Evolutionary conservation across 2,888 invertebrate species (phyloP), one percentile per base, ranked within the genome.

Genomic region (Nasonia oneida): DNA sequence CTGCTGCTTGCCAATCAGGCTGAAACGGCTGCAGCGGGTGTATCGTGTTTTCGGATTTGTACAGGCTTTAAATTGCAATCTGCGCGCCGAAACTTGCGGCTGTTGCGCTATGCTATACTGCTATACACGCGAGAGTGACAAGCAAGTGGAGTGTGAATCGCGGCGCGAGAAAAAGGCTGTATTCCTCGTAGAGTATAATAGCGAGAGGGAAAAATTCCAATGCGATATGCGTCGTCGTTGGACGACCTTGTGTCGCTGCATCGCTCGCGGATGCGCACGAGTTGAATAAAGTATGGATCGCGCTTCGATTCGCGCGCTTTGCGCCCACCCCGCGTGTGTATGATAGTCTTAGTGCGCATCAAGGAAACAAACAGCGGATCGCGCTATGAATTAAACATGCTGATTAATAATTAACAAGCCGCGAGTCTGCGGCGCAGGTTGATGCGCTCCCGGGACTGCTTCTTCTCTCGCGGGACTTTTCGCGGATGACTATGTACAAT

Each of bases 401-500:
- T 92, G 92, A 92, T 93, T 93, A 93, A 93, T 93, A 93, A 93
- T 93, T 93, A 93, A 92, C 93, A 91, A 93, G 93, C 91, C 90
- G 90, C 90, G 90, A 89, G 89, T 90, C 15, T 53, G 18, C 89
- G 87, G 29, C 42, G 3, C 89, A 84, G 88, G 87, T 88, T 86
- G 89, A 87, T 87, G 87, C 84, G 87, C 87, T 84, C 73, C 37
- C 42, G 67, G 70, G 71, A 53, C 74, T 75, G 37, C 33, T 8
- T 18, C 73, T 71, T 33, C 15, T 71, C 80, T 53, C 53, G 37
- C 82, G 5, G 47, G 18, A 29, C 42, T 77, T 77, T 57, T 18
- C 67, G 57, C 75, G 73, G 42, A 12, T n/a, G 12, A 0, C 67
- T 23, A 23, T 12, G 4, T 33, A 29, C 29, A 70, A 42, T 39